Percentiles rank a stretch among this genome's conserved stretches.
Evolutionary conservation across 2,888 invertebrate genomes (phyloP).

Genomic region (Leptinotarsa tumamoca): DNA sequence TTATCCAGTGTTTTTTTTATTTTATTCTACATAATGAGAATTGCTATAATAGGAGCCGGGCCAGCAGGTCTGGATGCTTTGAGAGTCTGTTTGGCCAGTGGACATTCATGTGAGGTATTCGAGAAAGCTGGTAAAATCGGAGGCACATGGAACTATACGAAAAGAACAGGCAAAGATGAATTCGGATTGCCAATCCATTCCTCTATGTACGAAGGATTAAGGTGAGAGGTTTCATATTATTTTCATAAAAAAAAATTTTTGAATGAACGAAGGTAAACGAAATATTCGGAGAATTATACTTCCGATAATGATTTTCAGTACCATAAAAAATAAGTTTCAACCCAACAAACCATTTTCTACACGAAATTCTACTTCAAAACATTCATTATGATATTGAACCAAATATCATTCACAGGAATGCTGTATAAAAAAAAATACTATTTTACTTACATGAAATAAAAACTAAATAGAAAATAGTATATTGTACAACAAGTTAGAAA

Average conservation of each 20-base stretch:
- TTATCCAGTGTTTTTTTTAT: neutral
- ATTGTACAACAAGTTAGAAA: too few relatives aligned
- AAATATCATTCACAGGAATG: too few relatives aligned
- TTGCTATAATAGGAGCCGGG: constrained; percentile 56
- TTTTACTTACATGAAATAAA: too few relatives aligned
- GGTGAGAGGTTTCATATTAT: constrained; percentile 63
- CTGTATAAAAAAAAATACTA: too few relatives aligned
- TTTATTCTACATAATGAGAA: constrained; percentile 48
- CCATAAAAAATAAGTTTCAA: too few relatives aligned
- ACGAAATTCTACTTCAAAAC: too few relatives aligned
- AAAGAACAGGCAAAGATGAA: constrained; percentile 73
- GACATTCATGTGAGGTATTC: constrained; percentile 72
- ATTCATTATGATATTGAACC: too few relatives aligned
- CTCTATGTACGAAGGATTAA: constrained; percentile 83
- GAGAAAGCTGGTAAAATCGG: constrained; percentile 78
- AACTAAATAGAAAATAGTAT: too few relatives aligned
- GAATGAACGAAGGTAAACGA: neutral
- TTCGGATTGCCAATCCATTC: constrained; percentile 80
- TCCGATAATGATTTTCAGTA: too few relatives aligned
- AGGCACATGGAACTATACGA: constrained; percentile 83
- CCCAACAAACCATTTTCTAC: too few relatives aligned
- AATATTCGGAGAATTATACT: too few relatives aligned
- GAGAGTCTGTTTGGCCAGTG: constrained; percentile 60
- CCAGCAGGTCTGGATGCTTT: constrained; percentile 53
- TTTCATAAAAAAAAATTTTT: neutral